Base-by-base conservation (phyloP, 2,888 invertebrate species). In the Athrips mouffetella region DNA sequence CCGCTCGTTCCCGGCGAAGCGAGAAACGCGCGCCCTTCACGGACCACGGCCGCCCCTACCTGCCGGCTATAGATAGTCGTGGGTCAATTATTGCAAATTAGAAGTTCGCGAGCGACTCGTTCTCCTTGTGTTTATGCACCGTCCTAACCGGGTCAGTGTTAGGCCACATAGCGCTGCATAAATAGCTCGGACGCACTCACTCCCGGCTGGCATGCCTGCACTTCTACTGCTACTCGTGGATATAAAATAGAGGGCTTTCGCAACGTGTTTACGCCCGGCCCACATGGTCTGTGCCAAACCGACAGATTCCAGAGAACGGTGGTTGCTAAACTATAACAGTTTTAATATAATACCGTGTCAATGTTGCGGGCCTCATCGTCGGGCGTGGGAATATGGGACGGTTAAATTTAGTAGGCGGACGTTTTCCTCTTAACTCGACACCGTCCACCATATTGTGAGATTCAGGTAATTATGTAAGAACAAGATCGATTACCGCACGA, bases 141-240 rank as follows among this genome's bases (percentile, higher is more conserved):
- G 62, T 63, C 64, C 75, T 81, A 86, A 83, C 82, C 81, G 73
- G 87, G 86, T 86, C 87, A 87, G 86, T 87, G 86, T 84, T 87
- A 87, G 86, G 84, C 80, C 85, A 76, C 82, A 83, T 80, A 80
- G 79, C 77, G 70, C 75, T 79, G 82, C 83, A 80, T 76, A 84
- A 85, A 84, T 85, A 84, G 83, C 76, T 65, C 64, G 65, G 57
- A 62, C 58, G 63, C 62, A 57, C 66, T 69, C 67, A n/a, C n/a
- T n/a, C n/a, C n/a, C n/a, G n/a, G n/a, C 64, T 58, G 58, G 45
- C 47, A 31, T 47, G n/a, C 55, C 53, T 60, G 64, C 67, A 59
- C 45, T 48, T 52, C 50, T 55, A 49, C 52, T 54, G 18, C 15
- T 39, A 21, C 47, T 55, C 60, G 63, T 73, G 63, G 62, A 65